phyloP scores from a whole-genome alignment of 2,888 invertebrate species.

The Prosapia bicincta region DNA sequence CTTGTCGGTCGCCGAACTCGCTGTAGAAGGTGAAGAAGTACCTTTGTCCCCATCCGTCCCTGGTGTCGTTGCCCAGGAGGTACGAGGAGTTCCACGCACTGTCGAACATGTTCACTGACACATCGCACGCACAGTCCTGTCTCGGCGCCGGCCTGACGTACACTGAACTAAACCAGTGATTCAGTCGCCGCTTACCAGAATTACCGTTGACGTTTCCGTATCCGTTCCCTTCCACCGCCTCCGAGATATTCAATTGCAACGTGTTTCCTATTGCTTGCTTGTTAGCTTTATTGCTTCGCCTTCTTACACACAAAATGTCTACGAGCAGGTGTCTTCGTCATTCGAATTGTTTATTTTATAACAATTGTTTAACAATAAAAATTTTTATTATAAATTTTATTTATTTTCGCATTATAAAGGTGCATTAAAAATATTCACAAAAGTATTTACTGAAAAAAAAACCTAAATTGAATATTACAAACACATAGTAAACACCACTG shows the following conservation, averaged over 20 bases:
- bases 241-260: neutral
- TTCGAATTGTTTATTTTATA: too few relatives aligned
- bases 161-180: neutral
- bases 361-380: too few relatives aligned
- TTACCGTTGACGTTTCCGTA: neutral
- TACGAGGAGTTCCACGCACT: slow-evolving; percentile 49
- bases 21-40: slow-evolving; percentile 56
- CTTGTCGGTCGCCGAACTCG: slow-evolving; percentile 49
- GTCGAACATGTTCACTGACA: neutral
- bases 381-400: too few relatives aligned
- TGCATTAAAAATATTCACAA: too few relatives aligned
- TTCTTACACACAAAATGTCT: too few relatives aligned
- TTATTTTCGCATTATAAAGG: too few relatives aligned
- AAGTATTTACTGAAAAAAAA: too few relatives aligned
- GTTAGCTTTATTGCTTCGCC: too few relatives aligned
- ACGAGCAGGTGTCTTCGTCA: too few relatives aligned
- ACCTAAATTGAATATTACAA: too few relatives aligned
- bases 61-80: slow-evolving; percentile 50
- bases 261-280: too few relatives aligned
- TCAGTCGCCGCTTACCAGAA: neutral
- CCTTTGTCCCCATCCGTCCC: slow-evolving; percentile 51
- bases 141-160: neutral
- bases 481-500: too few relatives aligned
- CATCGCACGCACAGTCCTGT: neutral
- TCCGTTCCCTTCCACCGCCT: neutral